Conservation (phyloP, 1,140 invertebrate genomes). For the Zophobas morio region DNA sequence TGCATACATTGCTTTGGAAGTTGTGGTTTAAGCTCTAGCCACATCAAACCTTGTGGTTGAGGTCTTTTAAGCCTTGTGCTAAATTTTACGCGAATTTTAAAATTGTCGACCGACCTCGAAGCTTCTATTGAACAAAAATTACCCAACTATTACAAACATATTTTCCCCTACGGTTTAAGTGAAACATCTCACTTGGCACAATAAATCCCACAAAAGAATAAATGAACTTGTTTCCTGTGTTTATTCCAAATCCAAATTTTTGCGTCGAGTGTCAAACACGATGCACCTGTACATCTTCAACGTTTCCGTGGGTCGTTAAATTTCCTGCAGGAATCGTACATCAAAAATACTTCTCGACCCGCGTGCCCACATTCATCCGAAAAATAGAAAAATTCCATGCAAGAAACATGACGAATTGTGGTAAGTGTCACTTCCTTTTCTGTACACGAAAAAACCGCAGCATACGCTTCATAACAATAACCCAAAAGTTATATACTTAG, state of each 20-base stretch:
- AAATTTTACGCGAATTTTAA: too few relatives aligned
- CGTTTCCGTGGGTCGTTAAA: background rate
- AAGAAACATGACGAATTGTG: slow-evolving; percentile 27
- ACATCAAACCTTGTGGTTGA: too few relatives aligned
- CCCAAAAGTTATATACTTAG: background rate
- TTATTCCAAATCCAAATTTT: background rate
- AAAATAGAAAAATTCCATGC: background rate
- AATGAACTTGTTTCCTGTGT: too few relatives aligned
- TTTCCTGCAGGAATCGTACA: background rate
- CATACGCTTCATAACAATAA: background rate
- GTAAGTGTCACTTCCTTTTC: slow-evolving; percentile 19
- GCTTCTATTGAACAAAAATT: too few relatives aligned
- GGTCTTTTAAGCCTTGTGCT: too few relatives aligned
- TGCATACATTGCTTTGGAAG: too few relatives aligned
- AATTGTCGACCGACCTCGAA: too few relatives aligned
- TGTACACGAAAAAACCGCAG: slow-evolving; percentile 19
- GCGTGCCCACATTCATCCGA: background rate
- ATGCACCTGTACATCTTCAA: background rate
- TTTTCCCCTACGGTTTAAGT: too few relatives aligned
- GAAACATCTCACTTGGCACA: too few relatives aligned
- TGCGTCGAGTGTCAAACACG: background rate
- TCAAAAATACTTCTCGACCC: background rate
- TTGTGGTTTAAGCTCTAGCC: too few relatives aligned
- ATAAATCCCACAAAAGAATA: too few relatives aligned
- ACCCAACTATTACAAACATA: too few relatives aligned